These are phyloP conservation scores for Muricea muricata DNA, from an alignment of 92 coral and sea anemone species.

Conservation along the genomic window DNA sequence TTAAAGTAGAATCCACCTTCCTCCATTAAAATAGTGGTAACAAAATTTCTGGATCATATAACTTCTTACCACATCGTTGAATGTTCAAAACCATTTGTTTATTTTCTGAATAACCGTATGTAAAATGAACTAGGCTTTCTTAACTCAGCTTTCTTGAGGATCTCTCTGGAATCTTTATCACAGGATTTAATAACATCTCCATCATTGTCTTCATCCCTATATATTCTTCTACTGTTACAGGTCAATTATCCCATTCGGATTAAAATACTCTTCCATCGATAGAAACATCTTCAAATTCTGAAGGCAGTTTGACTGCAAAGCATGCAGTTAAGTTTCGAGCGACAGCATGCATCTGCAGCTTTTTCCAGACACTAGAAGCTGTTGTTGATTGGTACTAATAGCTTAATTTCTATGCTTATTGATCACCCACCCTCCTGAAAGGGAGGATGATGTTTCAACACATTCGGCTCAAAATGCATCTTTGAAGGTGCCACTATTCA, in stretches of 20 bases:
- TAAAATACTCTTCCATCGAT: slow-evolving; percentile 59
- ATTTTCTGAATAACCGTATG: slow-evolving; percentile 22
- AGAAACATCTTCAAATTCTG: slow-evolving; percentile 61
- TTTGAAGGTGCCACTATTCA: slow-evolving; percentile 53
- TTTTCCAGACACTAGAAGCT: slow-evolving; percentile 45
- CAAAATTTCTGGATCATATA: slow-evolving; percentile 38
- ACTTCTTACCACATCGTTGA: slow-evolving; percentile 1
- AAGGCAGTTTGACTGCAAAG: slow-evolving; percentile 60
- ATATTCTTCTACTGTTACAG: slow-evolving; percentile 39
- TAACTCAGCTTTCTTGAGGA: slow-evolving; percentile 31
- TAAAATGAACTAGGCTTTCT: slow-evolving; percentile 42
- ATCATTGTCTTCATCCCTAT: slow-evolving; percentile 28
- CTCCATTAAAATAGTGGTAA: neutral
- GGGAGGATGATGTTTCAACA: slow-evolving; percentile 11
- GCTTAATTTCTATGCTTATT: slow-evolving; percentile 60
- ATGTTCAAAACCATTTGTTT: slow-evolving; percentile 25
- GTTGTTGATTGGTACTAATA: slow-evolving; percentile 41
- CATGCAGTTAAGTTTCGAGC: slow-evolving; percentile 58
- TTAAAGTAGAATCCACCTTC: neutral
- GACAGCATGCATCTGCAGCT: slow-evolving; percentile 69
- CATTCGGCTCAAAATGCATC: slow-evolving; percentile 67
- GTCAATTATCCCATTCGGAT: slow-evolving; percentile 41
- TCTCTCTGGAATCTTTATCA: neutral
- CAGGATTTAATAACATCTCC: neutral
- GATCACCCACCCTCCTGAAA: slow-evolving; percentile 59